Evolutionary conservation across 2,888 invertebrate genomes (phyloP).

Genomic region (Ophion costatus): DNA sequence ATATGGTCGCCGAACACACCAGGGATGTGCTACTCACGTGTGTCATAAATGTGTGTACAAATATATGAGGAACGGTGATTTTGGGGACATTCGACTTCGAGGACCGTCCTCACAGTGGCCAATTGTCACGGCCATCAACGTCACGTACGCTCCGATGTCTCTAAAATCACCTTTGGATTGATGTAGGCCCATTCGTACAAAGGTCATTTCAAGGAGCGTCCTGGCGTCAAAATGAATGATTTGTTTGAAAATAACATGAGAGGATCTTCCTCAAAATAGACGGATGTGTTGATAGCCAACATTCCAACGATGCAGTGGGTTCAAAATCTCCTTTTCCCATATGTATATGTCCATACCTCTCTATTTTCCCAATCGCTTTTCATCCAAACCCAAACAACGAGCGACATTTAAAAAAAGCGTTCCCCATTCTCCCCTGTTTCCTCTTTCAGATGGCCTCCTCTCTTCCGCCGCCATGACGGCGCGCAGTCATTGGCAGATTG

Average conservation of each 20-base stretch:
- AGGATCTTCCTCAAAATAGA: too few relatives aligned
- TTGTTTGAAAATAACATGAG: too few relatives aligned
- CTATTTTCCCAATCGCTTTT: conserved; percentile 14
- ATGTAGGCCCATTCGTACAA: too few relatives aligned
- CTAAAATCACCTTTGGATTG: too few relatives aligned
- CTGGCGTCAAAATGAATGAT: too few relatives aligned
- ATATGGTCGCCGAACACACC: conserved; percentile 75
- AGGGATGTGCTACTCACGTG: conserved; percentile 52
- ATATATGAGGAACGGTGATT: too few relatives aligned
- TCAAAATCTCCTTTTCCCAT: too few relatives aligned
- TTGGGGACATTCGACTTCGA: conserved; percentile 1
- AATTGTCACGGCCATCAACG: too few relatives aligned
- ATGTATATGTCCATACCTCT: not conserved
- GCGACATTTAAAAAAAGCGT: conserved; percentile 35
- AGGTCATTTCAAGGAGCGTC: too few relatives aligned
- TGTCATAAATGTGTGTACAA: not conserved
- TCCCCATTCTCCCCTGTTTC: not conserved
- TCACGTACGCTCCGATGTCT: too few relatives aligned
- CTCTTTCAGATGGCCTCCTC: not conserved
- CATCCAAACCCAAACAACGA: conserved; percentile 30
- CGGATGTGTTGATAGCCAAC: too few relatives aligned
- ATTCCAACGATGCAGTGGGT: too few relatives aligned
- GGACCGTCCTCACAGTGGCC: not conserved
- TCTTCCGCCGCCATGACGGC: not conserved
- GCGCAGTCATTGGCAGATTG: conserved; percentile 33